These are phyloP conservation scores for Oncorhynchus keta DNA, from an alignment of 2,113 vertebrate genomes.

Conservation along the genomic window DNA sequence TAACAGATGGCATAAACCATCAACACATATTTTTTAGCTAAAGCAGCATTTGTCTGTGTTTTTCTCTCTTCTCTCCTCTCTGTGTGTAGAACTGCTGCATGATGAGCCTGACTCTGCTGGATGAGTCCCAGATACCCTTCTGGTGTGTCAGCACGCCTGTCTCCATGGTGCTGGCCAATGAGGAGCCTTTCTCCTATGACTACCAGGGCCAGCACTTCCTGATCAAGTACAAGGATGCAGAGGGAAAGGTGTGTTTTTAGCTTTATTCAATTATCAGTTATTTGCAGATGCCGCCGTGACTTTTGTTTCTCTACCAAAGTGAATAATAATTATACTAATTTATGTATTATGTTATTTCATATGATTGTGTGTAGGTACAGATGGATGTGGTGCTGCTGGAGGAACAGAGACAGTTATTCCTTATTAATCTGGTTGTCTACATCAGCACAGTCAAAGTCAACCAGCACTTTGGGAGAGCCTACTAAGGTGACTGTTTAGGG, in stretches of 20 bases:
- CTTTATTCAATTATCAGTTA: too few species aligned
- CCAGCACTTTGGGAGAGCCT: constrained; percentile 64
- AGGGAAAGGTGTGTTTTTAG: constrained; percentile 47
- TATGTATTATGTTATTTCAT: too few species aligned
- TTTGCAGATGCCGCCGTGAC: too few species aligned
- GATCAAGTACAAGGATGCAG: constrained; percentile 54
- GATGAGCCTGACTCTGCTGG: constrained; percentile 70
- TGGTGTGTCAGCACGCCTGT: constrained; percentile 69
- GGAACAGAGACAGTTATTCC: constrained; percentile 49
- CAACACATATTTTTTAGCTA: too few species aligned
- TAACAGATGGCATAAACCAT: too few species aligned
- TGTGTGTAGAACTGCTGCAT: constrained; percentile 70
- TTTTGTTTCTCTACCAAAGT: too few species aligned
- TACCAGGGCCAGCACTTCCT: constrained; percentile 54
- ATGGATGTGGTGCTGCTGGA: constrained; percentile 58
- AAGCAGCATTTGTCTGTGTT: neutral
- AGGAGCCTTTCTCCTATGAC: constrained; percentile 37
- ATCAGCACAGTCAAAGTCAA: constrained; percentile 68
- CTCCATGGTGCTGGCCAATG: constrained; percentile 28
- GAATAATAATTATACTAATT: too few species aligned
- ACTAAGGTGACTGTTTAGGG: constrained; percentile 40
- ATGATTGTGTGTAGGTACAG: constrained; percentile 7
- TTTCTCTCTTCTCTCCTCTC: neutral
- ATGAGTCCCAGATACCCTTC: constrained; percentile 65
- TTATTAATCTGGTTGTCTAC: constrained; percentile 57